Evolutionary conservation across 2,888 invertebrate species (phyloP).

Genomic region (Sphaerophoria rueppellii): DNA sequence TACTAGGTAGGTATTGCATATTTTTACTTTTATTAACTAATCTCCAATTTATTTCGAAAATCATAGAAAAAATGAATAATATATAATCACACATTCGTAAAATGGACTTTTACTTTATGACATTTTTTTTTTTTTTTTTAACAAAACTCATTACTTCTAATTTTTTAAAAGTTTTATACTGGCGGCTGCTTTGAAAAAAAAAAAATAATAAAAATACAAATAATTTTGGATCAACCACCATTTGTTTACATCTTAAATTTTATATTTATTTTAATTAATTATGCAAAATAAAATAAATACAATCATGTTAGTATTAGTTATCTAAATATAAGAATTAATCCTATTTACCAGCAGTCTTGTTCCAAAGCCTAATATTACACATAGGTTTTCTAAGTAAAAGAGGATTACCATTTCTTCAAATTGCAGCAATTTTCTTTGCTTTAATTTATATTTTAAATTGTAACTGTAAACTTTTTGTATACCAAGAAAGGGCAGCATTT

Average conservation of each 20-base stretch:
- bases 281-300: slow-evolving; percentile 10
- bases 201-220: too few relatives aligned
- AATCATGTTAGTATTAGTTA: slow-evolving; percentile 22
- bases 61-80: too few relatives aligned
- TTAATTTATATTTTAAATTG: background rate
- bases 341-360: slow-evolving; percentile 60
- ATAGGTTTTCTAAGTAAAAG: background rate
- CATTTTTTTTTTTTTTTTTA: too few relatives aligned
- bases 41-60: too few relatives aligned
- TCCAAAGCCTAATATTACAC: slow-evolving; percentile 55
- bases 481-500: slow-evolving; percentile 44
- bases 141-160: too few relatives aligned
- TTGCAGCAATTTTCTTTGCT: background rate
- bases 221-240: background rate
- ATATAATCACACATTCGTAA: too few relatives aligned
- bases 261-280: background rate
- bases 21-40: too few relatives aligned
- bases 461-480: slow-evolving; percentile 13
- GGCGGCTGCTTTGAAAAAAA: too few relatives aligned
- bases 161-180: too few relatives aligned
- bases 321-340: slow-evolving; percentile 7
- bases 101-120: too few relatives aligned
- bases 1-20: too few relatives aligned
- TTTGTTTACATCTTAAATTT: background rate
- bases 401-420: background rate